phyloP scores from a whole-genome alignment of 2,888 invertebrate genomes.

The Uropetala carovei region DNA sequence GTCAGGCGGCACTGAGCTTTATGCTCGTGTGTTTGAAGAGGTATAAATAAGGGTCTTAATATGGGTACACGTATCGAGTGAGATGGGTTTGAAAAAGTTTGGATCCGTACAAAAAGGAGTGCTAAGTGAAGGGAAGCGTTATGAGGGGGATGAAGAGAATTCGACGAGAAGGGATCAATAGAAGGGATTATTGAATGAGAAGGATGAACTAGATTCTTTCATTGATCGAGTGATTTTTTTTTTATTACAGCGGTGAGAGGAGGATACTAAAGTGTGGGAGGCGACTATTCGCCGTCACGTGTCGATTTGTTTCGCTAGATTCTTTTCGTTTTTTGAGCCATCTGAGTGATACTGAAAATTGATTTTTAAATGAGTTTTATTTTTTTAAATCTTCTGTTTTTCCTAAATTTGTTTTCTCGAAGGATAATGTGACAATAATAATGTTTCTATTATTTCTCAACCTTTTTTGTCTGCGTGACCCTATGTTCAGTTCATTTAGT shows the following conservation, averaged over 20 bases:
- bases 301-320: neutral
- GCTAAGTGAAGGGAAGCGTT: neutral
- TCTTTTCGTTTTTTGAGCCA: neutral
- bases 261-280: neutral
- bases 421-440: too few relatives aligned
- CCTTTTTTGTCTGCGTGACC: too few relatives aligned
- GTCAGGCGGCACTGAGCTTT: neutral
- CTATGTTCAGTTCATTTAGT: too few relatives aligned
- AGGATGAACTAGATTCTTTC: neutral
- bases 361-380: neutral
- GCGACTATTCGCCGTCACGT: neutral
- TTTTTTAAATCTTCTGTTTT: too few relatives aligned
- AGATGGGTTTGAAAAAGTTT: neutral
- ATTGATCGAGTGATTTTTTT: neutral
- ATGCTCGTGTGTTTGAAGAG: neutral
- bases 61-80: neutral
- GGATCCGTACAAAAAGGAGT: neutral
- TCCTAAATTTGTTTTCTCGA: too few relatives aligned
- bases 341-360: neutral
- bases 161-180: neutral
- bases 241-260: neutral
- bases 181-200: constrained; percentile 5
- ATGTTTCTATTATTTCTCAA: too few relatives aligned
- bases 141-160: neutral
- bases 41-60: constrained; percentile 1